phyloP scores from a whole-genome alignment of 1,140 invertebrate genomes.

The Aphaenogaster ashmeadi region DNA sequence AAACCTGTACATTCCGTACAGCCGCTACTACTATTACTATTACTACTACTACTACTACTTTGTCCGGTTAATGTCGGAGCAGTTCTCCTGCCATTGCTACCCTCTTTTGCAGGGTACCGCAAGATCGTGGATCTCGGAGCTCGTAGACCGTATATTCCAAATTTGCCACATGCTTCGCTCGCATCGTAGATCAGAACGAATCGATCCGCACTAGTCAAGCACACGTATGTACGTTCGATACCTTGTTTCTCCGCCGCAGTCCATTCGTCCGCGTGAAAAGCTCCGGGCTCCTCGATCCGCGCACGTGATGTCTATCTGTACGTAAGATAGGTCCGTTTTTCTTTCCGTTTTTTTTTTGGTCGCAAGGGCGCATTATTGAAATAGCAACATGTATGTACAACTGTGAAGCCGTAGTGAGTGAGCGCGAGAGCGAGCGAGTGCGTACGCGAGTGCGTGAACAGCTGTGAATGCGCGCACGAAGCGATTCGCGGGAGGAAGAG shows the following conservation, averaged over 20 bases:
- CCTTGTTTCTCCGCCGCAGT: not conserved
- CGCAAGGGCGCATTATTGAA: slow-evolving; percentile 58
- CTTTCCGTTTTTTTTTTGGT: slow-evolving; percentile 27
- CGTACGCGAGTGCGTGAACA: slow-evolving; percentile 54
- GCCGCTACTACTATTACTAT: slow-evolving; percentile 58
- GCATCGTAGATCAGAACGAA: not conserved
- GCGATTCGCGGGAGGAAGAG: slow-evolving; percentile 3
- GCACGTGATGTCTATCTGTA: slow-evolving; percentile 69
- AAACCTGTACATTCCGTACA: slow-evolving; percentile 77
- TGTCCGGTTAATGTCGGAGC: slow-evolving; percentile 65
- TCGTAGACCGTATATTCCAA: not conserved
- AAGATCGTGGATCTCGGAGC: slow-evolving; percentile 62
- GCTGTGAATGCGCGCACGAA: slow-evolving; percentile 26
- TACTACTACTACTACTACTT: slow-evolving; percentile 59
- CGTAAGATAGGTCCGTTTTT: slow-evolving; percentile 68
- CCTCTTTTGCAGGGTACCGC: slow-evolving; percentile 55
- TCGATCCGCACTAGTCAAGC: slow-evolving; percentile 36
- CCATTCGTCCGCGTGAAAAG: slow-evolving; percentile 3
- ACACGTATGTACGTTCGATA: not conserved
- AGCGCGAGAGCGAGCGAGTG: slow-evolving; percentile 37
- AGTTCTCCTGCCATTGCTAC: slow-evolving; percentile 70
- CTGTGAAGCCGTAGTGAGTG: slow-evolving; percentile 23
- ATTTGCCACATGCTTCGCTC: not conserved
- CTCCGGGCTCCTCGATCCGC: slow-evolving; percentile 53
- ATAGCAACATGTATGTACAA: slow-evolving; percentile 60